Percentiles rank a stretch among this genome's conserved stretches.
Evolutionary conservation across 2,113 vertebrate genomes (phyloP).

Genomic region (Myrmophylax atrothorax): DNA sequence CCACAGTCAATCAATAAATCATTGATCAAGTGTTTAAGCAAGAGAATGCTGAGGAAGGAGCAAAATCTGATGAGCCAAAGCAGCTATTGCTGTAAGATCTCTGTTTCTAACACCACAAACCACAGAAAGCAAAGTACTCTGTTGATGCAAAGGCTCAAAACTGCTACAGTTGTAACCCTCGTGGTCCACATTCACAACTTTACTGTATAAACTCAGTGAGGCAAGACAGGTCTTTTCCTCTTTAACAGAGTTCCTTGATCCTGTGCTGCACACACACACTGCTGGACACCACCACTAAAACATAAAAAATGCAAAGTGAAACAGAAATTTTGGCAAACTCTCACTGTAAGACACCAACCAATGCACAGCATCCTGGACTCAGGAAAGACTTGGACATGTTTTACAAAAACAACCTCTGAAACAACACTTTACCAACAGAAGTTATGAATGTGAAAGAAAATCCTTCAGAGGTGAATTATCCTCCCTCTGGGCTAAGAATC

Average conservation of each 20-base stretch:
- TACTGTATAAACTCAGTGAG: not conserved
- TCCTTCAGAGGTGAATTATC: not conserved
- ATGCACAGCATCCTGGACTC: not conserved
- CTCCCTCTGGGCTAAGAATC: not conserved
- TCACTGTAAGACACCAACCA: accelerated
- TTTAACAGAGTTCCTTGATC: not conserved
- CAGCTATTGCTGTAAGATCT: not conserved
- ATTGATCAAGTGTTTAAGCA: not conserved
- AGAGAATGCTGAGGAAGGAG: not conserved
- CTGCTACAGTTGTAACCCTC: not conserved
- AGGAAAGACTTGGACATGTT: not conserved
- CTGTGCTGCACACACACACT: not conserved
- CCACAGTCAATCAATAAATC: not conserved
- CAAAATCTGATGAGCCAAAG: not conserved
- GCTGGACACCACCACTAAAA: not conserved
- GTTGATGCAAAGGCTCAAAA: not conserved
- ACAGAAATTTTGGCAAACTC: not conserved
- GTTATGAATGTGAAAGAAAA: not conserved
- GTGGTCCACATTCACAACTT: not conserved
- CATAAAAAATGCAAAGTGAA: not conserved
- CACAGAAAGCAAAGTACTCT: not conserved
- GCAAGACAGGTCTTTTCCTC: not conserved
- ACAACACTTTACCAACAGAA: not conserved
- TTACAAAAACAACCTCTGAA: not conserved
- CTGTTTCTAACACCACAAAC: not conserved